phyloP scores from a whole-genome alignment of 2,113 vertebrate species.

The Oryzias celebensis region DNA sequence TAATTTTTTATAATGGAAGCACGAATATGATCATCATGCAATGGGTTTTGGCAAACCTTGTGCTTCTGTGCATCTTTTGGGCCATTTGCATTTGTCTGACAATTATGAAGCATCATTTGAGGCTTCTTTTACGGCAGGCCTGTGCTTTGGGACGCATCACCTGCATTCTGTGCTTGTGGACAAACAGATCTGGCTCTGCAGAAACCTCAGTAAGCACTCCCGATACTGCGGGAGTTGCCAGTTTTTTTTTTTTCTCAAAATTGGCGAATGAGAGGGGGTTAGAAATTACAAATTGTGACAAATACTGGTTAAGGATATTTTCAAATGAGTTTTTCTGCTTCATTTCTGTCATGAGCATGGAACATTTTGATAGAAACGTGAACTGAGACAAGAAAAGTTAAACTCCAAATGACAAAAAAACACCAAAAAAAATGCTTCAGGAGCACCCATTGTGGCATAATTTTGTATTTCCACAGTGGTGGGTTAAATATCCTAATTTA shows the following conservation, averaged over 20 bases:
- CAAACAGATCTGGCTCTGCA: slow-evolving; percentile 13
- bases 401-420: slow-evolving; percentile 1
- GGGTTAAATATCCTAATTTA: too few species aligned
- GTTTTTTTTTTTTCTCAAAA: neutral
- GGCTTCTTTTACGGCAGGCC: slow-evolving; percentile 21
- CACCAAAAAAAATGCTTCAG: neutral
- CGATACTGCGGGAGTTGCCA: slow-evolving; percentile 7
- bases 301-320: slow-evolving; percentile 20
- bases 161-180: slow-evolving; percentile 14
- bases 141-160: slow-evolving; percentile 12
- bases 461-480: too few species aligned
- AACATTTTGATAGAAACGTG: neutral
- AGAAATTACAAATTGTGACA: slow-evolving; percentile 4
- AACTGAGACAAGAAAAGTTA: neutral
- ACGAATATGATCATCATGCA: slow-evolving; percentile 24
- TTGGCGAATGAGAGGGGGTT: slow-evolving; percentile 23
- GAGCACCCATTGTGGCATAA: too few species aligned
- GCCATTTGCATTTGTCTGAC: slow-evolving; percentile 29
- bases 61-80: slow-evolving; percentile 21
- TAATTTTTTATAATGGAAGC: slow-evolving; percentile 22
- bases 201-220: slow-evolving; percentile 14
- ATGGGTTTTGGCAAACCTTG: slow-evolving; percentile 23
- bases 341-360: neutral
- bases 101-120: slow-evolving; percentile 27
- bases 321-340: slow-evolving; percentile 7